Evolutionary conservation across 2,888 invertebrate species (phyloP).

Genomic region (Acanthosoma haemorrhoidale): DNA sequence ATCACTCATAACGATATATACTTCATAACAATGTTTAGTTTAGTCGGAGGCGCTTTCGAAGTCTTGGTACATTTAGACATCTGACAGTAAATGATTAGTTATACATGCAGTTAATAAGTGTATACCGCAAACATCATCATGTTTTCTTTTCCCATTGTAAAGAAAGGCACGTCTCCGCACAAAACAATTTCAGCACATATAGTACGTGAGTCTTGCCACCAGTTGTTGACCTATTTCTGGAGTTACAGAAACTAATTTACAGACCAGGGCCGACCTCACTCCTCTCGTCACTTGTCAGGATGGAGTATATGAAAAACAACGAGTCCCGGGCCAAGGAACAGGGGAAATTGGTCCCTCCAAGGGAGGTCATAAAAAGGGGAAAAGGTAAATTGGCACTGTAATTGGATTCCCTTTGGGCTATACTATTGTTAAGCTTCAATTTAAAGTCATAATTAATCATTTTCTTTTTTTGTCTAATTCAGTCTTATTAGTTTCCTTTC

Average conservation of each 20-base stretch:
- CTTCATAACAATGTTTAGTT: too few relatives aligned
- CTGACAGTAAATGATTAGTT: too few relatives aligned
- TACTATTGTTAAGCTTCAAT: neutral
- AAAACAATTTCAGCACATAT: too few relatives aligned
- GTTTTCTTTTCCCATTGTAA: too few relatives aligned
- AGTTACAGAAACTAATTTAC: conserved; percentile 10
- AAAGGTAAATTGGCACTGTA: neutral
- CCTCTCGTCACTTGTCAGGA: neutral
- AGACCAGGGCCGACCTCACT: neutral
- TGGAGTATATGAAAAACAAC: neutral
- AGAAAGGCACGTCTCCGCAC: too few relatives aligned
- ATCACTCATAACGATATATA: too few relatives aligned
- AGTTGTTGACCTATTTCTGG: neutral
- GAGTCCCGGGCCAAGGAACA: neutral
- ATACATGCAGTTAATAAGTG: too few relatives aligned
- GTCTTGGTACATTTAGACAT: too few relatives aligned
- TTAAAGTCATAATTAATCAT: neutral
- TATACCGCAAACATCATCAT: too few relatives aligned
- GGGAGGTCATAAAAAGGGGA: neutral
- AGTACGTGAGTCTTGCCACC: too few relatives aligned
- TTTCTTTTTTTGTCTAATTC: neutral
- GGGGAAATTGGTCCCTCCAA: neutral
- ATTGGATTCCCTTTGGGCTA: neutral
- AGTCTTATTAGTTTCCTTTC: neutral
- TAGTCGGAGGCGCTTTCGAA: too few relatives aligned